Evolutionary conservation across 2,113 vertebrate genomes (phyloP), one percentile per base, ranked within the genome.

Genomic region (Psittacula cyanocephala): DNA sequence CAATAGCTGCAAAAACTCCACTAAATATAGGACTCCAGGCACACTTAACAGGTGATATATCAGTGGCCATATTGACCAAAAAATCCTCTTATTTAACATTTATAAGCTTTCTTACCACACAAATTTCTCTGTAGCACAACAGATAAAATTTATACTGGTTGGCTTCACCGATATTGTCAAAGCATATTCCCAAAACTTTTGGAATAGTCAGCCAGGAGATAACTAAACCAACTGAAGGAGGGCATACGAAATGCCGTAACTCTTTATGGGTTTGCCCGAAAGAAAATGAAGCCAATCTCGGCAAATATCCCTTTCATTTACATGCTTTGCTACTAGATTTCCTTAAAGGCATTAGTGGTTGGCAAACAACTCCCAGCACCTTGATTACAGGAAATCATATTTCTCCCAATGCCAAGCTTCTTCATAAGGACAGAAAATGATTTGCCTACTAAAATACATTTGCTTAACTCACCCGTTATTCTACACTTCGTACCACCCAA

Each of bases 371-470:
- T 96, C 88, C 83, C 88, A 85, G 91, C 96, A 96, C 96, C 95
- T 93, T 96, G 96, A 97, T 94, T 96, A 94, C 91, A 96, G 96
- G 96, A 97, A 97, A 96, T 93, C 95, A 39, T 94, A 94, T 89
- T 96, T 96, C 70, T 95, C 93, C 88, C 19, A 24, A 72, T 95
- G 93, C 92, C 95, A 93, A 94, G 93, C 88, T 89, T 92, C 88
- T 95, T 93, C 86, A 9, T 76, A 87, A 92, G 83, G 4, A 62
- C 50, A 89, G 88, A 96, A 94, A 96, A 93, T 6, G 86, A 67
- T 89, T 44, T 89, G 55, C 84, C 93, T 81, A 92, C 88, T 93
- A 92, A 94, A 93, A 97, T 81, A 71, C 81, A 87, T 81, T 91
- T 95, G 90, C 80, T 92, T 68, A 78, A 93, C 52, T 57, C 76